phyloP scores from a whole-genome alignment of 2,888 invertebrate genomes.

The Synergus gifuensis region DNA sequence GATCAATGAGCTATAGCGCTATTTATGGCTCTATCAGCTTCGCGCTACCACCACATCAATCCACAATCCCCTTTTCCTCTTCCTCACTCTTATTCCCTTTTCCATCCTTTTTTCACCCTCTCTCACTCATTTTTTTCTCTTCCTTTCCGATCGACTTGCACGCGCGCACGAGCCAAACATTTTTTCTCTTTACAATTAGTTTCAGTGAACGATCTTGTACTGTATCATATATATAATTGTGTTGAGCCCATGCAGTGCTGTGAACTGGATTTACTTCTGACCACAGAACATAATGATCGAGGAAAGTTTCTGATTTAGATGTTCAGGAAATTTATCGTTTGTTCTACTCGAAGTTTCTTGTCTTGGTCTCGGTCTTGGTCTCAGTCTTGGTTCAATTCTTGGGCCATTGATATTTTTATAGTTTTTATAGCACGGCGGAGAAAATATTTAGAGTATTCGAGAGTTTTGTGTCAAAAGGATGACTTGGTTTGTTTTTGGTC shows the following conservation, averaged over 20 bases:
- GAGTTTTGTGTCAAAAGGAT: constrained; percentile 1
- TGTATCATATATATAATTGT: neutral
- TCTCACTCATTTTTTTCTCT: constrained; percentile 43
- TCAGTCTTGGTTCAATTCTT: no score
- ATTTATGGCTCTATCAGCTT: constrained; percentile 75
- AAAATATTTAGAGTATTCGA: neutral
- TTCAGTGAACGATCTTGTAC: neutral
- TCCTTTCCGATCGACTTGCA: constrained; percentile 3
- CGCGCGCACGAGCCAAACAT: constrained; percentile 22
- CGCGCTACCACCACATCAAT: constrained; percentile 60
- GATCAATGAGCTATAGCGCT: constrained; percentile 75
- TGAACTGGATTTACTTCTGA: neutral
- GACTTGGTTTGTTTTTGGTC: constrained; percentile 23
- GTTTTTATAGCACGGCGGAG: neutral
- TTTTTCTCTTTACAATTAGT: constrained; percentile 31
- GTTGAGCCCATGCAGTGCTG: neutral
- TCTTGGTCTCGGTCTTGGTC: neutral
- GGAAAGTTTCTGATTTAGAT: neutral
- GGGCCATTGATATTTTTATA: constrained; percentile 14
- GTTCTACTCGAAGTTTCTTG: neutral
- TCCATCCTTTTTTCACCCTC: constrained; percentile 3
- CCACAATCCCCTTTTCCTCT: constrained; percentile 45
- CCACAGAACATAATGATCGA: neutral
- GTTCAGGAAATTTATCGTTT: neutral
- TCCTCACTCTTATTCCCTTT: constrained; percentile 27